Evolutionary conservation across 2,113 vertebrate species (phyloP), one percentile per base, ranked within the genome.

Genomic region (Typhlomys cinereus): DNA sequence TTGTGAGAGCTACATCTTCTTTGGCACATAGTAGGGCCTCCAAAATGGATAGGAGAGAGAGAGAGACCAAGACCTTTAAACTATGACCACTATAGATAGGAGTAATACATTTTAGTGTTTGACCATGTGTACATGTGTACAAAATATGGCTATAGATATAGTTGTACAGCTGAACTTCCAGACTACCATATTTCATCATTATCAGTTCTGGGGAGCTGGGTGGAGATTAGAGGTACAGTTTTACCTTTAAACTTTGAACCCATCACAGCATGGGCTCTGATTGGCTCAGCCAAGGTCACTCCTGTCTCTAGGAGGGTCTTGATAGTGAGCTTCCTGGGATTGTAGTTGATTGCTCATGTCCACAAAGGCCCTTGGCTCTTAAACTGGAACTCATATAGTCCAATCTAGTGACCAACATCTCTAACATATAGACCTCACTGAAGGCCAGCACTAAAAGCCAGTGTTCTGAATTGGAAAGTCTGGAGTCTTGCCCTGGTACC

Each of bases 381-480:
- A 61, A 78, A 78, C 18, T 71, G 67, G 70, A 36, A 94, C 88
- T 75, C 57, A 61, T 46, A 44, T 5, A 46, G 61, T 90, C 36
- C 29, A 57, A 0, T 88, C n/a, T 85, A 50, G 23, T 44, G 94
- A 57, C 57, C 48, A 66, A 62, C n/a, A n/a, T n/a, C n/a, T n/a
- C n/a, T n/a, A 90, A 93, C 59, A 73, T 92, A 50, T 39, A 88
- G 59, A 88, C 67, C 20, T 95, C 52, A 88, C 82, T 93, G 52
- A 94, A 95, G 39, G 59, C 54, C 59, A 80, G 25, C 44, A 86
- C 17, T 70, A 79, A 78, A 71, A 80, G 70, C 79, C 57, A 67
- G 29, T 86, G 29, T 54, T 66, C 87, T 81, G 46, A 79, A 75
- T 9, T 92, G 59, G 41, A 44, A 66, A 76, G 50, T 82, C 67